Conservation (phyloP, 2,888 invertebrate genomes). For the Cryptocephalus primarius region DNA sequence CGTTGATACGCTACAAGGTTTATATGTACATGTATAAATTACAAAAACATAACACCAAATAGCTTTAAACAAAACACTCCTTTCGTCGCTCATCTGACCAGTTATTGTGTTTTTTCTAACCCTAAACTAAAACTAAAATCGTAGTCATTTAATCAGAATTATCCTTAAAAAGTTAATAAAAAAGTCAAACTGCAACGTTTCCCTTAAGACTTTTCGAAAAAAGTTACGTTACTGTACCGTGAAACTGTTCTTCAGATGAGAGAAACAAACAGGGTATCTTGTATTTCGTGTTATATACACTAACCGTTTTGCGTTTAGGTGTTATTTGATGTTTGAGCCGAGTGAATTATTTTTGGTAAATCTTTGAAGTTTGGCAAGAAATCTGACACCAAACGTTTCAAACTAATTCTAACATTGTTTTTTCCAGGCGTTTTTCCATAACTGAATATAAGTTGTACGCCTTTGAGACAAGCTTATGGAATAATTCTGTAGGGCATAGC, state of each 20-base stretch:
- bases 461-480: too few species aligned
- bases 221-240: slow-evolving; percentile 1
- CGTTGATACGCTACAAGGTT: slow-evolving; percentile 1
- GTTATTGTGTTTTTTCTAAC: slow-evolving; percentile 31
- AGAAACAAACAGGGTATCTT: slow-evolving; percentile 2
- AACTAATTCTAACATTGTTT: too few species aligned
- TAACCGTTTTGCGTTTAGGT: too few species aligned
- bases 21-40: slow-evolving; percentile 11
- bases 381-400: too few species aligned
- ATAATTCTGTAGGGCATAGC: too few species aligned
- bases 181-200: slow-evolving; percentile 24
- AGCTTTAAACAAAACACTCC: slow-evolving; percentile 8
- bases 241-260: slow-evolving; percentile 1
- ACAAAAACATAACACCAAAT: slow-evolving; percentile 27
- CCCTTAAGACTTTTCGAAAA: not conserved
- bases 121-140: slow-evolving; percentile 12
- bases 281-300: not conserved
- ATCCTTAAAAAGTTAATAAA: slow-evolving; percentile 1
- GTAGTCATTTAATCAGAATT: not conserved
- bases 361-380: too few species aligned
- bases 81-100: slow-evolving; percentile 12
- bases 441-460: too few species aligned
- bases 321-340: too few species aligned
- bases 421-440: too few species aligned
- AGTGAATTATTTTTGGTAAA: too few species aligned